Evolutionary conservation across 1,140 invertebrate species (phyloP).

Genomic region (Neodiprion fabricii): DNA sequence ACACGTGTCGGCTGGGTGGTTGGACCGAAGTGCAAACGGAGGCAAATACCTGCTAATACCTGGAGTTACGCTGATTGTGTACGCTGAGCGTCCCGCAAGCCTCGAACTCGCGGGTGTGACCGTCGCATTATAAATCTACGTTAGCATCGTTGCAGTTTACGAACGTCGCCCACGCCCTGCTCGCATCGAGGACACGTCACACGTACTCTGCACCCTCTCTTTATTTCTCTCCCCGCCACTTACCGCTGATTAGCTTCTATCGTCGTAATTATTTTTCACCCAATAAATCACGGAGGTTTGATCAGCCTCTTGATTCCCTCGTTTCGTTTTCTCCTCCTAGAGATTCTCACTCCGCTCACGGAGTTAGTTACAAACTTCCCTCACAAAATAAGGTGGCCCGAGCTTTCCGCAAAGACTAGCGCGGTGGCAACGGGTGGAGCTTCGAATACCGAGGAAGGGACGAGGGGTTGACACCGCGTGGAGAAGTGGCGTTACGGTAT

Average conservation of each 20-base stretch:
- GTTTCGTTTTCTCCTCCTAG: background rate
- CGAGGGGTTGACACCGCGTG: slow-evolving; percentile 2
- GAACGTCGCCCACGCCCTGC: background rate
- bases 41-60: background rate
- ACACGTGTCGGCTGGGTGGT: background rate
- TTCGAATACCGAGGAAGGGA: background rate
- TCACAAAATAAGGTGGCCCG: background rate
- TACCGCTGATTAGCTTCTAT: background rate
- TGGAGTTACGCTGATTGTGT: background rate
- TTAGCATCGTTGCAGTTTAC: background rate
- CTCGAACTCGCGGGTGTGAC: background rate
- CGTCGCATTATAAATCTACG: background rate
- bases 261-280: background rate
- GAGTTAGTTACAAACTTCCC: background rate
- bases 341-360: too few relatives aligned
- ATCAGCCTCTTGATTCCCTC: background rate
- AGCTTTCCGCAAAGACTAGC: background rate
- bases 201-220: too few relatives aligned
- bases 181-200: too few relatives aligned
- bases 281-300: background rate
- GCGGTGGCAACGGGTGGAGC: background rate
- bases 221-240: background rate
- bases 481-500: slow-evolving; percentile 4
- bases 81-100: background rate
- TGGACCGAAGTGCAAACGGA: background rate